phyloP scores from a whole-genome alignment of 2,888 invertebrate species.

The Nomada ruficornis region DNA sequence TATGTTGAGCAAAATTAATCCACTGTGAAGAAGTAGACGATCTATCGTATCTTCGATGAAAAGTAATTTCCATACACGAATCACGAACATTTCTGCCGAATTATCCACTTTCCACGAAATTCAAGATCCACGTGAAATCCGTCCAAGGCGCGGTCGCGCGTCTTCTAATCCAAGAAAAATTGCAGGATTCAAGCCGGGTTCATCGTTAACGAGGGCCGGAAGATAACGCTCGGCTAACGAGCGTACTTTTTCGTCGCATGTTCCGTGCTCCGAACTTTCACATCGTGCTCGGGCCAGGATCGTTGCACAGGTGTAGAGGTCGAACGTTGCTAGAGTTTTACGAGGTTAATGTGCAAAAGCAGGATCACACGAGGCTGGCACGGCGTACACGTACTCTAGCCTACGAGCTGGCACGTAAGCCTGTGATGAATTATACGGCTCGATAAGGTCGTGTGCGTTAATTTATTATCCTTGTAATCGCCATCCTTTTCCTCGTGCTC shows the following conservation, averaged over 20 bases:
- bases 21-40: background rate
- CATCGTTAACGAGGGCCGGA: constrained; percentile 60
- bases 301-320: constrained; percentile 72
- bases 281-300: constrained; percentile 59
- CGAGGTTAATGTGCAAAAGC: constrained; percentile 77
- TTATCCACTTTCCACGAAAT: constrained; percentile 29
- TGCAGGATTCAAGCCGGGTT: constrained; percentile 40
- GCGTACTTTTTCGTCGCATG: constrained; percentile 41
- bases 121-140: background rate
- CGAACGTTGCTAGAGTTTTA: constrained; percentile 77
- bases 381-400: constrained; percentile 43
- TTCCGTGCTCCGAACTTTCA: constrained; percentile 68
- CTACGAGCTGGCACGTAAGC: constrained; percentile 74
- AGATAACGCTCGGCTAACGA: constrained; percentile 63
- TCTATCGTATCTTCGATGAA: background rate
- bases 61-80: background rate
- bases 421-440: constrained; percentile 82
- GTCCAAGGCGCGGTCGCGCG: constrained; percentile 7
- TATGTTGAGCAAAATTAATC: background rate
- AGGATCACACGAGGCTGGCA: constrained; percentile 53
- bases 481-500: constrained; percentile 55
- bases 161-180: constrained; percentile 45
- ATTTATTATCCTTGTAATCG: constrained; percentile 82
- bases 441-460: constrained; percentile 82
- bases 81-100: background rate